A percentile compares a stretch with the other conserved stretches of the same genome.
phyloP scores from a whole-genome alignment of 1,140 invertebrate species.

The Bacillus rossius region DNA sequence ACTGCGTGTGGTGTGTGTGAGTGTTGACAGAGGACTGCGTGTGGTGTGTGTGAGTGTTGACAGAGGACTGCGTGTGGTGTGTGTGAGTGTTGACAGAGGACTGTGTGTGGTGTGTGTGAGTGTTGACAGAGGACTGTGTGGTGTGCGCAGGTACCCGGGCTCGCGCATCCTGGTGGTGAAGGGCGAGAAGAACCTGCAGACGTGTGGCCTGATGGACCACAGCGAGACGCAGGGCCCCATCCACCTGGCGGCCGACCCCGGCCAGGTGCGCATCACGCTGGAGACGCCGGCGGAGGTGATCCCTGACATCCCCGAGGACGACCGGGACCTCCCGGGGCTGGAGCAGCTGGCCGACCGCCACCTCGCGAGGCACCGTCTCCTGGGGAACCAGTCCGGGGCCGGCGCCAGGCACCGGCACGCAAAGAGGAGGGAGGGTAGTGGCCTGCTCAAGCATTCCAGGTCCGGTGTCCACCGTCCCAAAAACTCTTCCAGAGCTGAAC shows the following conservation, averaged over 20 bases:
- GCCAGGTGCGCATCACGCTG: constrained; percentile 61
- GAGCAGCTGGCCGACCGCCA: too few species aligned
- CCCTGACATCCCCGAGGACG: background rate
- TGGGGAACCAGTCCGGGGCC: too few species aligned
- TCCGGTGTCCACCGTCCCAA: background rate
- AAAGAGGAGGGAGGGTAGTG: background rate
- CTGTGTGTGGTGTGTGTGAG: too few species aligned
- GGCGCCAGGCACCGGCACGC: too few species aligned
- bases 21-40: too few species aligned
- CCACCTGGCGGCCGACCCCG: constrained; percentile 49
- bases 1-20: too few species aligned
- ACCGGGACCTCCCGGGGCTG: too few species aligned
- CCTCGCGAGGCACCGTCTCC: too few species aligned
- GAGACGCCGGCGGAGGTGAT: constrained; percentile 51
- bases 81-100: too few species aligned
- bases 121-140: constrained; percentile 10
- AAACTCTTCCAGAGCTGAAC: constrained; percentile 20
- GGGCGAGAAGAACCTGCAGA: constrained; percentile 65
- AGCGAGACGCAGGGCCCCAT: constrained; percentile 33
- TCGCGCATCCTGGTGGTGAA: constrained; percentile 72
- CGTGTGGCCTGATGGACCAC: constrained; percentile 68
- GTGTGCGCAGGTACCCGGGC: constrained; percentile 51
- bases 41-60: too few species aligned
- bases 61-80: too few species aligned
- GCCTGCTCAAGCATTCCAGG: too few species aligned